Conservation (phyloP, 1,140 invertebrate genomes). For the Teleogryllus occipitalis region DNA sequence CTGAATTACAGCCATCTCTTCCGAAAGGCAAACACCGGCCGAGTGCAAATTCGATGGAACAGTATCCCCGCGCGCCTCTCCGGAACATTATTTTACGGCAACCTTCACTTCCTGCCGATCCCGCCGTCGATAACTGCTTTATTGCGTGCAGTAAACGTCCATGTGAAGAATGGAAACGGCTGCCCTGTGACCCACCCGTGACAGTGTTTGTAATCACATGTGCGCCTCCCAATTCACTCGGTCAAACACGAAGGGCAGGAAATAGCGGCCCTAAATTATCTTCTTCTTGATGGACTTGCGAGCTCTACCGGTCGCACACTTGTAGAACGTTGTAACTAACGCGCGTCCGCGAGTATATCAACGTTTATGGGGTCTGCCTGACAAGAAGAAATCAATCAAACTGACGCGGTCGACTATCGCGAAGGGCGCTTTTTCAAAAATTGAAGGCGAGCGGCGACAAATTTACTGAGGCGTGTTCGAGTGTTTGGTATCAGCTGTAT, state of each 20-base stretch:
- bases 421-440: too few relatives aligned
- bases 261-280: not conserved
- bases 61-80: not conserved
- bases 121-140: not conserved
- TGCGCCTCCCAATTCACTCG: not conserved
- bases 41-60: not conserved
- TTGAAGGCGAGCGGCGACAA: too few relatives aligned
- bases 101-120: not conserved
- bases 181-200: not conserved
- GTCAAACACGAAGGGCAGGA: not conserved
- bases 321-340: too few relatives aligned
- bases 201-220: slow-evolving; percentile 4
- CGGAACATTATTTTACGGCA: not conserved
- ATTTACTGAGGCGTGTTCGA: too few relatives aligned
- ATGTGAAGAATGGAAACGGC: not conserved
- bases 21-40: not conserved
- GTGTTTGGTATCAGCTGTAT: too few relatives aligned
- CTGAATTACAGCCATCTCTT: not conserved
- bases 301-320: too few relatives aligned
- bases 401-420: too few relatives aligned
- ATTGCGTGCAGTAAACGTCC: not conserved
- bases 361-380: too few relatives aligned
- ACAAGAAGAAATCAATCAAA: too few relatives aligned
- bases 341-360: too few relatives aligned
- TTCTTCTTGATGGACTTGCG: not conserved